Evolutionary conservation across 2,113 vertebrate species (phyloP).

Genomic region (Sinocyclocheilus grahami): DNA sequence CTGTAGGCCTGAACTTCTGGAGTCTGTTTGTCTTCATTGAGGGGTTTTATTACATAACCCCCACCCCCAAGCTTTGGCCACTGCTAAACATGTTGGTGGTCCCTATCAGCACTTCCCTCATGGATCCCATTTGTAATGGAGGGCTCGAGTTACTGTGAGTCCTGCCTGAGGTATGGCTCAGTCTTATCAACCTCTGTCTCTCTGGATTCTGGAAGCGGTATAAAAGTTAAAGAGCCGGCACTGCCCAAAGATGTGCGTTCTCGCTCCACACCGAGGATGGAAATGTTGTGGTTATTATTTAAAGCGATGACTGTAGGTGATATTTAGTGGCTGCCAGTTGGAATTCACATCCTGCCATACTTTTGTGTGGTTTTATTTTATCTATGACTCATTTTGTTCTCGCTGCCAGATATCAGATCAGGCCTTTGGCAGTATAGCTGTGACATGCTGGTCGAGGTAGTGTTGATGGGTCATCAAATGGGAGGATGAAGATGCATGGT

Average conservation of each 20-base stretch:
- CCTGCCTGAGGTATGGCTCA: not conserved
- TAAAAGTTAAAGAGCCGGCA: not conserved
- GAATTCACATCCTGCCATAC: not conserved
- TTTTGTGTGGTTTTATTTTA: conserved; percentile 20
- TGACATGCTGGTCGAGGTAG: not conserved
- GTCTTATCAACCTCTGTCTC: not conserved
- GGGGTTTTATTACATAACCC: conserved; percentile 18
- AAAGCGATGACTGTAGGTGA: conserved; percentile 16
- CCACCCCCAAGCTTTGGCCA: not conserved
- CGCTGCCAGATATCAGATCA: not conserved
- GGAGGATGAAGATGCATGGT: not conserved
- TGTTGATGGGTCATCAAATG: not conserved
- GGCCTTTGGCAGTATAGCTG: not conserved
- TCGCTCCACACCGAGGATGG: not conserved
- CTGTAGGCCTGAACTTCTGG: conserved; percentile 6
- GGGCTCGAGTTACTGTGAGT: not conserved
- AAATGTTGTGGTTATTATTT: not conserved
- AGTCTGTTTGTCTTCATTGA: not conserved
- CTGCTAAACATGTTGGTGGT: not conserved
- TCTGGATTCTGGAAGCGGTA: not conserved
- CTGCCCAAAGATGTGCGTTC: not conserved
- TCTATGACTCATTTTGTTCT: not conserved
- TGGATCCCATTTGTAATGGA: conserved; percentile 17
- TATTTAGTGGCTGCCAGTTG: conserved; percentile 4
- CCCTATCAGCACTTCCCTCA: conserved; percentile 5